Percentiles rank a stretch among this genome's conserved stretches.
These are phyloP conservation scores for Lasioglossum villosulum DNA, from an alignment of 2,888 invertebrate species.

Conservation along the genomic window DNA sequence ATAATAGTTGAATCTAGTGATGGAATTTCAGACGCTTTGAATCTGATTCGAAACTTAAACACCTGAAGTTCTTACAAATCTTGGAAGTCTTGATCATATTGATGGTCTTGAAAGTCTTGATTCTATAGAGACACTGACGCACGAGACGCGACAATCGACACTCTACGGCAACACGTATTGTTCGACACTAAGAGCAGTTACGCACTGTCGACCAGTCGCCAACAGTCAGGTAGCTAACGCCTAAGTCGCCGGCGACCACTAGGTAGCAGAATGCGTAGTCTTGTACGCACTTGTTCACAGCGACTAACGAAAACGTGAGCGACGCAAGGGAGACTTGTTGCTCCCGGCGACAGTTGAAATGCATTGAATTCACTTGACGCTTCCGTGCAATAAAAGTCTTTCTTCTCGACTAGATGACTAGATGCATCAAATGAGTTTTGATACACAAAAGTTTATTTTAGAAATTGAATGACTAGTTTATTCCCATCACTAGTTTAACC, in stretches of 20 bases:
- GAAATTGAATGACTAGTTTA: not conserved
- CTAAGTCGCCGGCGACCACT: too few species aligned
- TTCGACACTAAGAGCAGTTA: not conserved
- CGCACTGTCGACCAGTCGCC: not conserved
- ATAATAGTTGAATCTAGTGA: not conserved
- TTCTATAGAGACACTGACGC: not conserved
- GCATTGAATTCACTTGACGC: not conserved
- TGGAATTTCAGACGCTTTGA: not conserved
- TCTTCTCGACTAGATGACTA: not conserved
- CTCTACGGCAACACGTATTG: too few species aligned
- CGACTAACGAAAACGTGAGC: not conserved
- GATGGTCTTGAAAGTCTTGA: too few species aligned
- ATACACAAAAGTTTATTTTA: not conserved
- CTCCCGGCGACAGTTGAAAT: not conserved
- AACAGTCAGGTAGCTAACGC: too few species aligned
- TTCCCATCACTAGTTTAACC: not conserved
- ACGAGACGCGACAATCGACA: not conserved
- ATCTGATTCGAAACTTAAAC: not conserved
- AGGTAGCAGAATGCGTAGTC: too few species aligned
- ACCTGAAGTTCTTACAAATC: not conserved
- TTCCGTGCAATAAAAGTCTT: not conserved
- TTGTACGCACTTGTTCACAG: not conserved
- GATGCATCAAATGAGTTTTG: not conserved
- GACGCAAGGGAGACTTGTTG: not conserved
- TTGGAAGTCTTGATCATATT: not conserved